These are phyloP conservation scores for Oryzias dopingdopingensis DNA, from an alignment of 2,797 vertebrate genomes.

Conservation along the genomic window DNA sequence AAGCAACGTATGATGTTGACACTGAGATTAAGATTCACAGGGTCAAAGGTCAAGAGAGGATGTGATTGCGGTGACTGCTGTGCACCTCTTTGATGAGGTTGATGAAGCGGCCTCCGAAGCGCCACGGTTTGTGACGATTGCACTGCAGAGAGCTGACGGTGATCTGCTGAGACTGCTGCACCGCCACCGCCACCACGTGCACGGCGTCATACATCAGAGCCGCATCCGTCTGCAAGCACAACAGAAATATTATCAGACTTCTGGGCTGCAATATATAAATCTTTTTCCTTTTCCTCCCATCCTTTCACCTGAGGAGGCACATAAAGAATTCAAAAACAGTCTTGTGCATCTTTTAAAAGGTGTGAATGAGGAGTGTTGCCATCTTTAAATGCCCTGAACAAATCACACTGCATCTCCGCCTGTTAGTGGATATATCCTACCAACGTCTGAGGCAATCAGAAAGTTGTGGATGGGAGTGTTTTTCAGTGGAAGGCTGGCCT, in stretches of 20 bases:
- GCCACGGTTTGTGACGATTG: conserved; percentile 96
- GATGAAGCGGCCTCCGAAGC: conserved; percentile 93
- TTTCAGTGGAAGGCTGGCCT: conserved; percentile 54
- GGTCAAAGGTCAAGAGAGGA: conserved; percentile 28
- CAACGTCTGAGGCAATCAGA: conserved; percentile 53
- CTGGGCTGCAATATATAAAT: conserved; percentile 42
- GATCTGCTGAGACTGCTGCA: conserved; percentile 96
- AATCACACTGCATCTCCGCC: conserved; percentile 58
- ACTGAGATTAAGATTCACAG: conserved; percentile 1
- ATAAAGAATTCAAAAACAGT: conserved; percentile 28
- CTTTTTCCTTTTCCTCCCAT: neutral
- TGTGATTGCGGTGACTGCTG: neutral
- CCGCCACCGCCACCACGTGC: conserved; percentile 93
- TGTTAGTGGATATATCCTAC: conserved; percentile 60
- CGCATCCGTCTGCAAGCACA: conserved; percentile 86
- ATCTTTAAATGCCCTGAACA: conserved; percentile 47
- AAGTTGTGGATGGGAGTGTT: conserved; percentile 54
- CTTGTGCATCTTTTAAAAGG: conserved; percentile 40
- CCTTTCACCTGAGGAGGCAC: conserved; percentile 33
- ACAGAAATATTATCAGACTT: conserved; percentile 36
- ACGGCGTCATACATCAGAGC: conserved; percentile 96
- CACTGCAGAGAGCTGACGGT: conserved; percentile 97
- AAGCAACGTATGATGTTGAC: neutral
- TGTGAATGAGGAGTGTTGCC: conserved; percentile 47
- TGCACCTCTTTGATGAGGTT: conserved; percentile 93